phyloP scores from a whole-genome alignment of 2,888 invertebrate genomes.

The Drosophila fulvimacula region DNA sequence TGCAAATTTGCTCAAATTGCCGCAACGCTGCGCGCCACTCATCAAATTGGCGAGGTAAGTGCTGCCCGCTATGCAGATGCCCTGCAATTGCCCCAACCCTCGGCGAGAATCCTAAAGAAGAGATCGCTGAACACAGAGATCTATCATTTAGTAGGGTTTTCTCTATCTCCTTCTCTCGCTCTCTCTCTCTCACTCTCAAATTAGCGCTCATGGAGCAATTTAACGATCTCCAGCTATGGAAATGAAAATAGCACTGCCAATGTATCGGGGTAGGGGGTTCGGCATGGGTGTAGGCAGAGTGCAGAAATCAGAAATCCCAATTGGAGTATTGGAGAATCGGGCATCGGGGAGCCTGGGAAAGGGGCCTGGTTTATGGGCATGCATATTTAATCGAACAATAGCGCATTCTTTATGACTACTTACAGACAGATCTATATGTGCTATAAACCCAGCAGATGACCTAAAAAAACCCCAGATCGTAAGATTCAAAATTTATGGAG shows the following conservation, averaged over 20 bases:
- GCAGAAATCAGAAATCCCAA: neutral
- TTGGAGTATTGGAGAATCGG: neutral
- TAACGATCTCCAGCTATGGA: constrained; percentile 45
- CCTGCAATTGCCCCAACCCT: neutral
- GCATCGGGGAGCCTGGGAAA: neutral
- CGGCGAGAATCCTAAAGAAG: constrained; percentile 17
- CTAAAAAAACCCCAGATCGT: constrained; percentile 3
- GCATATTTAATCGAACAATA: constrained; percentile 28
- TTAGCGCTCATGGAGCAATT: constrained; percentile 60
- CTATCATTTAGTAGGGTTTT: constrained; percentile 47
- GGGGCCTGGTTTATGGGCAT: constrained; percentile 18
- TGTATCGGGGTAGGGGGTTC: constrained; percentile 8
- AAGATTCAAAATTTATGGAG: constrained; percentile 5
- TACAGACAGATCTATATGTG: constrained; percentile 14
- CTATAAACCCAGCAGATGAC: constrained; percentile 10
- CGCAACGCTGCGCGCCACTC: constrained; percentile 85
- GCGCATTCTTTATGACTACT: constrained; percentile 27
- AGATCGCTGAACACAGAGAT: constrained; percentile 32
- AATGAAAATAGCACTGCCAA: constrained; percentile 33
- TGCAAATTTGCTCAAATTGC: constrained; percentile 87
- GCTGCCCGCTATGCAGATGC: constrained; percentile 12
- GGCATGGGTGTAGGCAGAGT: neutral
- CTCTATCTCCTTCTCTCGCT: neutral
- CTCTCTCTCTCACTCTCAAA: constrained; percentile 33
- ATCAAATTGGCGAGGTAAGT: constrained; percentile 84